Conservation (phyloP, 2,888 invertebrate species). For the Elysia crispata region DNA sequence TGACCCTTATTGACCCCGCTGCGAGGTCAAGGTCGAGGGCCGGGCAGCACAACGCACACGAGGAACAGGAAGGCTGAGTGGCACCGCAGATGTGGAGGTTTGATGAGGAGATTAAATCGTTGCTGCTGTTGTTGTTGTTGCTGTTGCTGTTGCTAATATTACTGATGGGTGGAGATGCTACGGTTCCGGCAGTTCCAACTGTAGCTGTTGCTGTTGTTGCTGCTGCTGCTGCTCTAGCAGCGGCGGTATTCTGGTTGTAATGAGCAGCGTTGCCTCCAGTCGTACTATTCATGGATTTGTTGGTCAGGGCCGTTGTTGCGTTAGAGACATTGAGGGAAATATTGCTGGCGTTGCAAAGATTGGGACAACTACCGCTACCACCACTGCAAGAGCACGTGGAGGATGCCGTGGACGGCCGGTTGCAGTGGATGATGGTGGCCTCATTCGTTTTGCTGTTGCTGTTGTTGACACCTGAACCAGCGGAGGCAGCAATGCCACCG, state of each 20-base stretch:
- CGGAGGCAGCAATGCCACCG: too few relatives aligned
- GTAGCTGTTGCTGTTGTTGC: not conserved
- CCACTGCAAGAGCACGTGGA: constrained; percentile 54
- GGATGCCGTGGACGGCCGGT: not conserved
- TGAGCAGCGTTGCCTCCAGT: too few relatives aligned
- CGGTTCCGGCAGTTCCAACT: not conserved
- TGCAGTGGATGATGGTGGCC: too few relatives aligned
- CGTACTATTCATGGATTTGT: too few relatives aligned
- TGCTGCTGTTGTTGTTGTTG: constrained; percentile 11
- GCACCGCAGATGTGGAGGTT: not conserved
- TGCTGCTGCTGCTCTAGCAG: not conserved
- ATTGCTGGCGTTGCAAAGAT: too few relatives aligned
- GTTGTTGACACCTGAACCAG: too few relatives aligned
- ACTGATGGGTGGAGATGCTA: not conserved
- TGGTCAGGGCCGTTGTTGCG: too few relatives aligned
- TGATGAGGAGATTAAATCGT: not conserved
- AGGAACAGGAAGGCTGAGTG: too few relatives aligned
- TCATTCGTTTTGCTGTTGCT: too few relatives aligned
- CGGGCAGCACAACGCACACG: not conserved
- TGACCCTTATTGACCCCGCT: not conserved
- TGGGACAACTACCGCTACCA: not conserved
- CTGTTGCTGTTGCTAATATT: constrained; percentile 2
- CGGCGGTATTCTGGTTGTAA: not conserved
- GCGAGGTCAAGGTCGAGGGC: not conserved
- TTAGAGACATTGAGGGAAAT: too few relatives aligned